phyloP scores from a whole-genome alignment of 2,888 invertebrate species.

The Megalurothrips usitatus region DNA sequence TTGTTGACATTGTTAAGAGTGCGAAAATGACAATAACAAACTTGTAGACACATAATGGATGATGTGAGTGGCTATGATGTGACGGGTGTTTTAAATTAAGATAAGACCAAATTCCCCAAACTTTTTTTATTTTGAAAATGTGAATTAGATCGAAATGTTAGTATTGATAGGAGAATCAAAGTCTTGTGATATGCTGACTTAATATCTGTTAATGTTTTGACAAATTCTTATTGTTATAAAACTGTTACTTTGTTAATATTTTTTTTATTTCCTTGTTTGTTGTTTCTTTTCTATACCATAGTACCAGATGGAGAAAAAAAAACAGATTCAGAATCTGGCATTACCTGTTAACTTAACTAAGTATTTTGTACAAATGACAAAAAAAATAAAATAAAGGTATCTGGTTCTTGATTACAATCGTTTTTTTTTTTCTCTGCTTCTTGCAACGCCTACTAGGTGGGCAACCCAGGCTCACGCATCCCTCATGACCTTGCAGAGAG shows the following conservation, averaged over 20 bases:
- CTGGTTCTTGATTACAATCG: neutral
- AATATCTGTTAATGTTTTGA: neutral
- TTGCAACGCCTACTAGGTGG: neutral
- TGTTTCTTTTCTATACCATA: neutral
- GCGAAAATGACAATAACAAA: too few species aligned
- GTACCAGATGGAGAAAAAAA: neutral
- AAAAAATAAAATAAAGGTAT: neutral
- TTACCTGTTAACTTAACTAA: neutral
- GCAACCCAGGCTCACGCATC: too few species aligned
- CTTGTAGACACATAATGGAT: too few species aligned
- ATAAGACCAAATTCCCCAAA: too few species aligned
- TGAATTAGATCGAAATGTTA: too few species aligned
- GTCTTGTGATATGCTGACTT: too few species aligned
- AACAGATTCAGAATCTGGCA: neutral
- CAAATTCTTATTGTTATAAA: neutral
- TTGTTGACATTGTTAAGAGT: too few species aligned
- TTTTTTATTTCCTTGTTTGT: neutral
- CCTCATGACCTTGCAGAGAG: too few species aligned
- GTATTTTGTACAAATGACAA: neutral
- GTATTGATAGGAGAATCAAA: too few species aligned
- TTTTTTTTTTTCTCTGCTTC: neutral
- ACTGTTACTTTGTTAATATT: neutral
- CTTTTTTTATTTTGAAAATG: too few species aligned
- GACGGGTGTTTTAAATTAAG: too few species aligned
- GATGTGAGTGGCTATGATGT: too few species aligned